These are phyloP conservation scores for Xiphias gladius DNA, from an alignment of 2,113 vertebrate genomes.

Conservation along the genomic window DNA sequence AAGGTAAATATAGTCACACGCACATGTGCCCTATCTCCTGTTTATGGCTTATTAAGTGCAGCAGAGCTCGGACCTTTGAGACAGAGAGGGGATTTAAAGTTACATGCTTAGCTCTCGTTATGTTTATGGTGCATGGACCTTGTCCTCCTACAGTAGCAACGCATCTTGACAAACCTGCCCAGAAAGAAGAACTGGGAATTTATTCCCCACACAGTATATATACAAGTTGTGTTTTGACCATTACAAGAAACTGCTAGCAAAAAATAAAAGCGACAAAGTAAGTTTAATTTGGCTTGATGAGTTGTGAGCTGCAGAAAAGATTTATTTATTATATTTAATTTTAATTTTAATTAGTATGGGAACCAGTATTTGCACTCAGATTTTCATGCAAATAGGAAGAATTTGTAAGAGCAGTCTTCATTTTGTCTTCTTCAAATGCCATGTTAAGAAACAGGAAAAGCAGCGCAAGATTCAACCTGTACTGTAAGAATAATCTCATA, in stretches of 20 bases:
- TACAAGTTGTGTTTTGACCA: background rate
- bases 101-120: slow-evolving; percentile 25
- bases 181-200: background rate
- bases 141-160: slow-evolving; percentile 54
- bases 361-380: background rate
- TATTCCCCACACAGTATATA: background rate
- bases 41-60: slow-evolving; percentile 49
- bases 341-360: background rate
- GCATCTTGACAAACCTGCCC: slow-evolving; percentile 23
- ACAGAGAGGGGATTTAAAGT: slow-evolving; percentile 33
- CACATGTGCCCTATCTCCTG: background rate
- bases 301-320: background rate
- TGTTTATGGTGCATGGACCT: slow-evolving; percentile 70
- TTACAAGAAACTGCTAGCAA: background rate
- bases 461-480: background rate
- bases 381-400: background rate
- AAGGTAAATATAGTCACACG: background rate
- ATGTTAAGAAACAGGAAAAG: slow-evolving; percentile 1
- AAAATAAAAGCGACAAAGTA: background rate
- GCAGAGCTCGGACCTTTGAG: slow-evolving; percentile 55
- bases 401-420: background rate
- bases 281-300: slow-evolving; percentile 1
- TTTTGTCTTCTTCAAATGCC: background rate
- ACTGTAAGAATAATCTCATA: background rate
- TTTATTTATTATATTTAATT: background rate